Conservation (phyloP, 2,797 vertebrate species). For the Microctenopoma stevenorrisi region DNA sequence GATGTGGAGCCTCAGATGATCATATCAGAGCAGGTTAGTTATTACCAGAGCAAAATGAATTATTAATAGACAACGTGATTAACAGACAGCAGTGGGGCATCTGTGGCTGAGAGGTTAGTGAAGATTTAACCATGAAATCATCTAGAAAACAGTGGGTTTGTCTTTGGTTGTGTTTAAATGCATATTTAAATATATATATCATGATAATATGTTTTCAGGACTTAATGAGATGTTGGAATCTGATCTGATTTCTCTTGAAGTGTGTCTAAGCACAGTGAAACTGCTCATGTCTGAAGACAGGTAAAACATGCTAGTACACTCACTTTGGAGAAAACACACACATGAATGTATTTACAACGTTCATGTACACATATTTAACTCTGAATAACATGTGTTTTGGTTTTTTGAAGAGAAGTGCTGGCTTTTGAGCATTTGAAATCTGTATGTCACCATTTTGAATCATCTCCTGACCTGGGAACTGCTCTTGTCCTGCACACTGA, state of each 20-base stretch:
- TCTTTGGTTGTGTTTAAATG: neutral
- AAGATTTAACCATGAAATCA: slow-evolving; percentile 13
- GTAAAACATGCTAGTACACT: slow-evolving; percentile 69
- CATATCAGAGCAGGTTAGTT: slow-evolving; percentile 86
- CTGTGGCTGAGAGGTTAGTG: slow-evolving; percentile 15
- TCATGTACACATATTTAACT: neutral
- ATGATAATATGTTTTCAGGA: slow-evolving; percentile 75
- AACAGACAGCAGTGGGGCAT: slow-evolving; percentile 19
- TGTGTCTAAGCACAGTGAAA: slow-evolving; percentile 86
- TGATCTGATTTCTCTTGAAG: slow-evolving; percentile 83
- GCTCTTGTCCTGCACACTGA: slow-evolving; percentile 87
- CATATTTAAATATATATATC: slow-evolving; percentile 3
- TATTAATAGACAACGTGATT: slow-evolving; percentile 41
- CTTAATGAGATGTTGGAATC: slow-evolving; percentile 82
- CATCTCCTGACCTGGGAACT: slow-evolving; percentile 86
- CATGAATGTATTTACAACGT: neutral
- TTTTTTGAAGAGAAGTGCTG: slow-evolving; percentile 85
- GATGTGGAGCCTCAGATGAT: slow-evolving; percentile 80
- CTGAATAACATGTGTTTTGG: slow-evolving; percentile 24
- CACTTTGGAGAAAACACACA: neutral
- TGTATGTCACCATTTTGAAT: slow-evolving; percentile 87
- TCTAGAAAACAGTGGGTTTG: neutral
- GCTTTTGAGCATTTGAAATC: slow-evolving; percentile 89
- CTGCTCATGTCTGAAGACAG: slow-evolving; percentile 88
- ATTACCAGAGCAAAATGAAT: slow-evolving; percentile 31